Evolutionary conservation across 2,888 invertebrate genomes (phyloP), one percentile per base, ranked within the genome.

Genomic region (Sussaba pulchella): DNA sequence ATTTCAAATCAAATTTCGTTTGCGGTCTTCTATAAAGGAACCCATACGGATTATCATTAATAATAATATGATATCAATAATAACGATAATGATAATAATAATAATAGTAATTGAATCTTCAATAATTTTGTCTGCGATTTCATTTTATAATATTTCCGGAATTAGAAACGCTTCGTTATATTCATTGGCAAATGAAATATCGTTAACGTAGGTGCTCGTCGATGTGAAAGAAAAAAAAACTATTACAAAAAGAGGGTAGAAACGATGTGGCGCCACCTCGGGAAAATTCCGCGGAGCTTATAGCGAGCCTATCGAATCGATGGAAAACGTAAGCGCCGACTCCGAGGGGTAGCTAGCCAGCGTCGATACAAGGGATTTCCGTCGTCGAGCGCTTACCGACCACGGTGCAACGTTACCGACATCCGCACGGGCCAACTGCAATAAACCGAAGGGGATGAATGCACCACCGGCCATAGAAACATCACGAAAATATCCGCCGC

Each of bases 221-320:
- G n/a, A n/a, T n/a, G 31, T 2, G 31, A 31, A 31, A 31, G 31
- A 31, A 31, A 31, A 31, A 31, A 31, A 31, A 36, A 50, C 36
- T 12, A 19, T 12, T 14, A 17, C 0, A 8, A n/a, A 5, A 6
- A 10, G 45, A 12, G 45, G 36, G 57, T 52, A 10, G 59, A 73
- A 57, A 50, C 64, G 21, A 57, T 24, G 73, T 74, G 63, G 76
- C 78, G 81, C 81, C 77, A 47, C 45, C 84, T 70, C 9, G 36
- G 2, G 74, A 54, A 12, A 17, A 57, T 31, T 50, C 54, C 26
- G 14, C 1, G 57, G 31, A 81, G 12, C 71, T 77, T 52, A 19
- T 81, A 2, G 57, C 39, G 9, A 9, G 17, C 17, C 21, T 17
- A 8, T 8, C 2, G 36, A 63, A 79, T 81, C 84, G 66, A 84